phyloP scores from a whole-genome alignment of 1,140 invertebrate genomes.

The Melipona quadrifasciata region DNA sequence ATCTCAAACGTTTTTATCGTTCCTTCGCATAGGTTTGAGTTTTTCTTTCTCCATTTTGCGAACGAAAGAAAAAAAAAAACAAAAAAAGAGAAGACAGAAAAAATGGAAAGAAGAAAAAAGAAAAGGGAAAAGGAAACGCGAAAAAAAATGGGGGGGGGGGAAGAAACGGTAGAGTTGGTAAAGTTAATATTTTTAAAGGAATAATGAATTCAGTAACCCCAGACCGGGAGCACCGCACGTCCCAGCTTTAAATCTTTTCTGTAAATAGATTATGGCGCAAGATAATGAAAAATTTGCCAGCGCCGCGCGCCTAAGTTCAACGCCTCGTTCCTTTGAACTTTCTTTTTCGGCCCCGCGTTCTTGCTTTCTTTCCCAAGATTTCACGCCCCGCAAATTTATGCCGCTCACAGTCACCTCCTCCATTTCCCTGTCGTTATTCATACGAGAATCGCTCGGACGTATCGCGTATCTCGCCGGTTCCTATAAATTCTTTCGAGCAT shows the following conservation, averaged over 20 bases:
- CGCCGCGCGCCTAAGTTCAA: conserved; percentile 49
- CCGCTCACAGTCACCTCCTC: too few relatives aligned
- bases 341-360: background rate
- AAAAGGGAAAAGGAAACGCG: background rate
- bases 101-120: background rate
- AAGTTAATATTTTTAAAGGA: conserved; percentile 70
- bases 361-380: background rate
- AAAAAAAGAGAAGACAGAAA: background rate
- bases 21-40: conserved; percentile 44
- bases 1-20: conserved; percentile 54
- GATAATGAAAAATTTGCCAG: conserved; percentile 69
- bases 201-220: conserved; percentile 66
- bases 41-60: conserved; percentile 1
- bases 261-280: conserved; percentile 64
- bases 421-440: background rate
- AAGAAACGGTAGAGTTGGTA: conserved; percentile 44
- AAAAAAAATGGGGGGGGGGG: background rate
- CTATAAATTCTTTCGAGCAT: background rate
- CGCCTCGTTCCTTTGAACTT: conserved; percentile 43
- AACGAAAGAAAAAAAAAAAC: background rate
- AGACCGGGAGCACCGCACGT: conserved; percentile 50
- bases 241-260: conserved; percentile 66
- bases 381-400: background rate
- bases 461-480: background rate
- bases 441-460: background rate